These are phyloP conservation scores for Electrophaes corylata DNA, from an alignment of 2,888 invertebrate species.

Conservation along the genomic window DNA sequence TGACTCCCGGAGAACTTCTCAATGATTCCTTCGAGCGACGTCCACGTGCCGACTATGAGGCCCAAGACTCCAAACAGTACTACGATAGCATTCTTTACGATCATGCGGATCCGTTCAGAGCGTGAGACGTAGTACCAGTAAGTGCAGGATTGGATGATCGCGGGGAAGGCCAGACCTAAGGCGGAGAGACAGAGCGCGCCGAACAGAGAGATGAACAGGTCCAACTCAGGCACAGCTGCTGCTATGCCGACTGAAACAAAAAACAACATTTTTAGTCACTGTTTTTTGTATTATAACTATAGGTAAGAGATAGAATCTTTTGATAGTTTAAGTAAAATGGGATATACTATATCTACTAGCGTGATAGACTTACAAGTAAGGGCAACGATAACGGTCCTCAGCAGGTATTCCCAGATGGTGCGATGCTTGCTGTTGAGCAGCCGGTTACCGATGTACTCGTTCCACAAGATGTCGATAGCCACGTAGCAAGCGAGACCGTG, in stretches of 20 bases:
- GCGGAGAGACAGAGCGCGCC: constrained; percentile 96
- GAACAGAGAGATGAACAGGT: constrained; percentile 91
- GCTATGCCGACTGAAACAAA: constrained; percentile 90
- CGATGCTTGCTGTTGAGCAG: constrained; percentile 85
- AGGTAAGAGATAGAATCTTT: too few relatives aligned
- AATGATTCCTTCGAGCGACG: constrained; percentile 87
- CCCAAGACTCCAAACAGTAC: constrained; percentile 87
- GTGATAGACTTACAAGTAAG: constrained; percentile 90
- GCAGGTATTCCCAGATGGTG: constrained; percentile 89
- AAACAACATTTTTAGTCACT: neutral
- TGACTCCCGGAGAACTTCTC: constrained; percentile 70
- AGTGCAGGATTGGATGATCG: constrained; percentile 92
- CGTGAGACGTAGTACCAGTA: constrained; percentile 89
- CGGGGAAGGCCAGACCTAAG: constrained; percentile 95
- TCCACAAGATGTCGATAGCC: constrained; percentile 96
- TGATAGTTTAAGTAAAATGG: too few relatives aligned
- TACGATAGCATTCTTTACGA: constrained; percentile 85
- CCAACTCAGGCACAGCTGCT: constrained; percentile 92
- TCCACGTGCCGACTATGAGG: constrained; percentile 88
- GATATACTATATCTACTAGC: too few relatives aligned
- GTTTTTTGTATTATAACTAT: too few relatives aligned
- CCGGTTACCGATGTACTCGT: constrained; percentile 86
- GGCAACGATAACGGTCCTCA: constrained; percentile 91
- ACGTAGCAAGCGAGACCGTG: constrained; percentile 98
- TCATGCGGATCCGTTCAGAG: constrained; percentile 81